Evolutionary conservation across 64 coral and sea anemone genomes (phyloP).

Genomic region (Exaiptasia diaphana): DNA sequence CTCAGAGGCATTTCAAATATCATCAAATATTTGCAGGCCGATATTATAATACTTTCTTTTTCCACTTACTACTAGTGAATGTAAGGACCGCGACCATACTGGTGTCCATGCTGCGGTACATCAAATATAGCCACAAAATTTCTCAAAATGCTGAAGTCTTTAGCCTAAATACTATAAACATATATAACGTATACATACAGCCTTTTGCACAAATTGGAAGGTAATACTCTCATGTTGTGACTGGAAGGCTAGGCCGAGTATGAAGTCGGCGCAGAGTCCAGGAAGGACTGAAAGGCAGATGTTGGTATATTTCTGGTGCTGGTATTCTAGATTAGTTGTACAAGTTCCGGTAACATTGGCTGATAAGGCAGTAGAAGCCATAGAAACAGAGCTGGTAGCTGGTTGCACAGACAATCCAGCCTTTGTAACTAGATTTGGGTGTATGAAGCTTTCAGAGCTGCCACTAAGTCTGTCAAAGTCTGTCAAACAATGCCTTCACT

Average conservation of each 20-base stretch:
- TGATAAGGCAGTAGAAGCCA: slow-evolving; percentile 1
- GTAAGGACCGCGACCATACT: too few relatives aligned
- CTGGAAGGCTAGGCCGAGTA: slow-evolving; percentile 23
- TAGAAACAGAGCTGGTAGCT: background rate
- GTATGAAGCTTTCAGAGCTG: slow-evolving; percentile 44
- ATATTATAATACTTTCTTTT: too few relatives aligned
- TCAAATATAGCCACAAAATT: too few relatives aligned
- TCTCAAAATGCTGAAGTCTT: too few relatives aligned
- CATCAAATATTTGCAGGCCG: too few relatives aligned
- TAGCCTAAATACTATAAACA: too few relatives aligned
- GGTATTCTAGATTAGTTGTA: slow-evolving; percentile 25
- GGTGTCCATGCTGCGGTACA: too few relatives aligned
- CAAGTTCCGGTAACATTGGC: background rate
- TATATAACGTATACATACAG: too few relatives aligned
- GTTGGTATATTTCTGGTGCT: slow-evolving; percentile 1
- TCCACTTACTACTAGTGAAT: too few relatives aligned
- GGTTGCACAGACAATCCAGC: slow-evolving; percentile 23
- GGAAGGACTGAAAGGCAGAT: slow-evolving; percentile 3
- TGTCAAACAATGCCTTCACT: slow-evolving; percentile 48
- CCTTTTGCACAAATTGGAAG: slow-evolving; percentile 23
- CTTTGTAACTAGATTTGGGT: slow-evolving; percentile 3
- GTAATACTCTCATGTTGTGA: slow-evolving; percentile 10
- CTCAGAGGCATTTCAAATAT: too few relatives aligned
- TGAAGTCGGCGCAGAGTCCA: slow-evolving; percentile 14
- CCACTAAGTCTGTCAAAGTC: too few relatives aligned